Base-by-base conservation (phyloP, 2,888 invertebrate species). In the Drosophila rubida region DNA sequence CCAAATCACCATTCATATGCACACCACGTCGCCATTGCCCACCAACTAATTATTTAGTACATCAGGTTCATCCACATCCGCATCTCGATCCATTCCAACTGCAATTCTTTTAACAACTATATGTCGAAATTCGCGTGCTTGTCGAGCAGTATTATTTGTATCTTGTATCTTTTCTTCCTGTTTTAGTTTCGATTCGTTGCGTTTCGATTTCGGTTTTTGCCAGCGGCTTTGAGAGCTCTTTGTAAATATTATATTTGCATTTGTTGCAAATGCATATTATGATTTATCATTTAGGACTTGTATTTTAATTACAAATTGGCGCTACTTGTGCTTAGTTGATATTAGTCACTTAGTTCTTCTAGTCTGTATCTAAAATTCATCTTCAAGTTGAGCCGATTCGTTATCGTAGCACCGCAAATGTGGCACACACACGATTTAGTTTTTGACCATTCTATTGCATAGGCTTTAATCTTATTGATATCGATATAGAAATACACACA, bases 261-360 rank as follows among this genome's bases (percentile, higher is more conserved):
- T 54, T 54, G 42, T 75, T 81, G 35, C 58, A 72, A 66, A 63
- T 77, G 41, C 66, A 63, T 70, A 60, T 60, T 81, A 64, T 50
- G 58, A 64, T 54, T 66, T 78, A 71, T 41, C 39, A 25, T 68
- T 69, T 77, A 80, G 64, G 50, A 65, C 48, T 48, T 69, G 64
- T 57, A 55, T 62, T 70, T 44, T 54, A 39, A 60, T 60, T 82
- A 75, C 74, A 57, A 51, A 45, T 71, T 81, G 82, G 82, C 84
- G 82, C 85, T 87, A 87, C 53, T 69, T 76, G 75, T 78, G 85
- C 86, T 78, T 81, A 86, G 82, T 77, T 85, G 83, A 80, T 83
- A 77, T 80, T 82, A 69, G 71, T 80, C 82, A 83, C 85, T 84
- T 88, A 87, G 87, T 83, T 84, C 79, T 75, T 87, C 87, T 87